These are phyloP conservation scores for Arctia plantaginis DNA, from an alignment of 2,888 invertebrate genomes.

Conservation along the genomic window DNA sequence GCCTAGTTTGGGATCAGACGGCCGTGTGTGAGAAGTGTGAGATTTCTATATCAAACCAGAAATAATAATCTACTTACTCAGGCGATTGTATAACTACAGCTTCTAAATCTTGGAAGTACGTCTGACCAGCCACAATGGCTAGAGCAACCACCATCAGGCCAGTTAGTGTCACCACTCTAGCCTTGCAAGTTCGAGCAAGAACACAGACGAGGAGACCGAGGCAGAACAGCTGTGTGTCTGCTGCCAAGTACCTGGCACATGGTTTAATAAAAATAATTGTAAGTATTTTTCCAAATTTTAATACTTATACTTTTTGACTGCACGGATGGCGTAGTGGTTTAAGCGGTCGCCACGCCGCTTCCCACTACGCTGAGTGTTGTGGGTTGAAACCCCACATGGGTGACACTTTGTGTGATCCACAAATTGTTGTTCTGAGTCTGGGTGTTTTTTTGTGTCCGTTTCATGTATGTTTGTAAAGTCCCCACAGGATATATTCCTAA, in stretches of 20 bases:
- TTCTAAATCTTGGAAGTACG: slow-evolving; percentile 73
- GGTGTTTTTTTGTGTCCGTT: too few relatives aligned
- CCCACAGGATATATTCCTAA: too few relatives aligned
- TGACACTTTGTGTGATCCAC: too few relatives aligned
- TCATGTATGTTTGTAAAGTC: too few relatives aligned
- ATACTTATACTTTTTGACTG: too few relatives aligned
- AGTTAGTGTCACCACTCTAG: slow-evolving; percentile 54
- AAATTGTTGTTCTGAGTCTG: too few relatives aligned
- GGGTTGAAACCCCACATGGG: too few relatives aligned
- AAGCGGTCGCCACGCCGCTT: too few relatives aligned
- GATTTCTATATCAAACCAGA: background rate
- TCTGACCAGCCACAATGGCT: slow-evolving; percentile 65
- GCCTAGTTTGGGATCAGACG: too few relatives aligned
- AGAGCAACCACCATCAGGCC: slow-evolving; percentile 59
- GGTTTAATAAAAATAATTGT: background rate
- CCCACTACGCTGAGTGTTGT: too few relatives aligned
- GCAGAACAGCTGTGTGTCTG: slow-evolving; percentile 80
- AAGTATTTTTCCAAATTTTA: background rate
- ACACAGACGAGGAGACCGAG: slow-evolving; percentile 72
- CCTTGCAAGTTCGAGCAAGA: slow-evolving; percentile 52
- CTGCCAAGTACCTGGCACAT: slow-evolving; percentile 76
- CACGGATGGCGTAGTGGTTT: too few relatives aligned
- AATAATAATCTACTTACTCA: slow-evolving; percentile 69
- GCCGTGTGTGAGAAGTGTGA: too few relatives aligned
- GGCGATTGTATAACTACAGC: slow-evolving; percentile 76